Conservation (phyloP, 2,888 invertebrate species). For the Drosophila histrio region DNA sequence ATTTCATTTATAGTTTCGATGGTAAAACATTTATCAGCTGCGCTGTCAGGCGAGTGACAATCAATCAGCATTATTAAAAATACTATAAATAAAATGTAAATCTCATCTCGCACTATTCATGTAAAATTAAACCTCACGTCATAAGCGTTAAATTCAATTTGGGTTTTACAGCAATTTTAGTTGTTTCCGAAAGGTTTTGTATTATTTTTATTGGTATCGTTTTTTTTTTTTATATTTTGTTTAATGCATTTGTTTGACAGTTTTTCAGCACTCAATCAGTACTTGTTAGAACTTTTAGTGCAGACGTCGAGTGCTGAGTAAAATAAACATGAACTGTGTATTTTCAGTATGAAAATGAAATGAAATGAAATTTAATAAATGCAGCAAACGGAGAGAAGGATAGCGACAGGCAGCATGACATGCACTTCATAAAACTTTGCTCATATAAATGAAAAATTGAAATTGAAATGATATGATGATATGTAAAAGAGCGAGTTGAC, state of each 20-base stretch:
- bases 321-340: slow-evolving; percentile 71
- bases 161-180: slow-evolving; percentile 52
- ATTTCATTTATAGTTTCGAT: background rate
- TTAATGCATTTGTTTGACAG: slow-evolving; percentile 65
- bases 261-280: slow-evolving; percentile 75
- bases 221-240: slow-evolving; percentile 13
- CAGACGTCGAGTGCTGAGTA: slow-evolving; percentile 58
- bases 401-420: slow-evolving; percentile 62
- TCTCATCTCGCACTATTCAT: slow-evolving; percentile 23
- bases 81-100: slow-evolving; percentile 49
- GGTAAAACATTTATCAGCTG: slow-evolving; percentile 10
- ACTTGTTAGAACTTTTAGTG: slow-evolving; percentile 77
- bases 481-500: slow-evolving; percentile 56
- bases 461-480: slow-evolving; percentile 72
- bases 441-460: slow-evolving; percentile 79
- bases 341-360: slow-evolving; percentile 57
- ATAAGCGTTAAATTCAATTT: slow-evolving; percentile 72
- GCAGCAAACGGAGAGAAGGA: slow-evolving; percentile 28
- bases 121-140: slow-evolving; percentile 49
- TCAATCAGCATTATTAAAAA: slow-evolving; percentile 40
- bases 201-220: slow-evolving; percentile 3
- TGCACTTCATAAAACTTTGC: slow-evolving; percentile 79
- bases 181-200: slow-evolving; percentile 14
- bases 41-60: slow-evolving; percentile 9
- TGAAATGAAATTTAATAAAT: slow-evolving; percentile 77